A percentile compares a stretch with the other conserved stretches of the same genome.
Conservation (phyloP, 2,113 vertebrate species). For the Neogale vison region DNA sequence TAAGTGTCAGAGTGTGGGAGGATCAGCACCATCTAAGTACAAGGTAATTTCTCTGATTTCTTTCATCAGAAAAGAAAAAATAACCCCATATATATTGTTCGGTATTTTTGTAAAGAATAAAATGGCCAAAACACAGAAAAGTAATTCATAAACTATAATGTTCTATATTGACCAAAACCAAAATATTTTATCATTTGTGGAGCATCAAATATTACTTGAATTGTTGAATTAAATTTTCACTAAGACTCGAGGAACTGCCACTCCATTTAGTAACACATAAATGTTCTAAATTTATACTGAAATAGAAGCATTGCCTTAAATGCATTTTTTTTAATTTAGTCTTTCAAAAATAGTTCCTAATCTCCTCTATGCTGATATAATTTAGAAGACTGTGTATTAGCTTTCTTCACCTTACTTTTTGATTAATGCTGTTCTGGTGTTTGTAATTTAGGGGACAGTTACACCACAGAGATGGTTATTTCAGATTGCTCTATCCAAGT, state of each 20-base stretch:
- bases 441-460: neutral
- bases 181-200: neutral
- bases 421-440: neutral
- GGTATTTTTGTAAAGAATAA: neutral
- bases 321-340: neutral
- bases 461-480: neutral
- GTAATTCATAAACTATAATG: neutral
- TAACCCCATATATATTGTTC: neutral
- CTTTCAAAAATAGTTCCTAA: neutral
- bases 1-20: neutral
- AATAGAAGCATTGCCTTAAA: neutral
- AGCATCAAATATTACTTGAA: neutral
- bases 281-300: neutral
- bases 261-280: neutral
- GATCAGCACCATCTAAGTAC: rapidly evolving
- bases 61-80: neutral
- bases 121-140: neutral
- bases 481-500: neutral
- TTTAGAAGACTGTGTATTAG: neutral
- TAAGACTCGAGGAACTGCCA: neutral
- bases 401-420: neutral
- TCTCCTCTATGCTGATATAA: neutral
- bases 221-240: neutral
- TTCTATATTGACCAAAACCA: neutral
- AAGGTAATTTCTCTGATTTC: neutral